Evolutionary conservation across 2,113 vertebrate species (phyloP).

Genomic region (Clinocottus analis): DNA sequence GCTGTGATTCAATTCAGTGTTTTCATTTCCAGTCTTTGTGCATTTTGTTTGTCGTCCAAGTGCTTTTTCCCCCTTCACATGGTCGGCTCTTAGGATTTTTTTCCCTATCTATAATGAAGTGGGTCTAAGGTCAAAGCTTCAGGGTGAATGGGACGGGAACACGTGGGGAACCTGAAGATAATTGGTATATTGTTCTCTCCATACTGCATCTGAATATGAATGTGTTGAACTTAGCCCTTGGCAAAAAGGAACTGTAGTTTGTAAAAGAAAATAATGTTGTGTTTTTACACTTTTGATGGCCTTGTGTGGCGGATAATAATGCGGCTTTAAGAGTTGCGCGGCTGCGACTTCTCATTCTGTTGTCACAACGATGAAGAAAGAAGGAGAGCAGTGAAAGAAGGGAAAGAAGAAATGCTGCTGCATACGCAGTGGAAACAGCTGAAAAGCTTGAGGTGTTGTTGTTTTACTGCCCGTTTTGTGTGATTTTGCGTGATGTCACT

Average conservation of each 20-base stretch:
- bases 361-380: slow-evolving; percentile 68
- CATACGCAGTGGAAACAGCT: slow-evolving; percentile 38
- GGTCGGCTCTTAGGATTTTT: background rate
- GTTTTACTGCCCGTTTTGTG: slow-evolving; percentile 17
- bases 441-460: slow-evolving; percentile 31
- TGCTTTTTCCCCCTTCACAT: slow-evolving; percentile 17
- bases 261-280: slow-evolving; percentile 74
- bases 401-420: background rate
- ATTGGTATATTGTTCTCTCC: slow-evolving; percentile 67
- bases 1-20: background rate
- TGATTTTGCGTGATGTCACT: slow-evolving; percentile 35
- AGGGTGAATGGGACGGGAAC: slow-evolving; percentile 50
- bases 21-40: background rate
- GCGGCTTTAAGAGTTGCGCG: slow-evolving; percentile 40
- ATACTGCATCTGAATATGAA: slow-evolving; percentile 73
- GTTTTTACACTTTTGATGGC: slow-evolving; percentile 70
- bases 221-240: slow-evolving; percentile 65
- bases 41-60: background rate
- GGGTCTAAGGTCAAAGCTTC: slow-evolving; percentile 43
- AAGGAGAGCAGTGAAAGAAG: background rate
- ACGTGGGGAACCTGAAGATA: slow-evolving; percentile 53
- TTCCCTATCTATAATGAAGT: slow-evolving; percentile 47
- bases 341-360: slow-evolving; percentile 50
- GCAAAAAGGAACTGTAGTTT: slow-evolving; percentile 60
- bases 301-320: slow-evolving; percentile 43